Percentiles rank a stretch among this genome's conserved stretches.
Conservation (phyloP, 2,888 invertebrate genomes). For the Aphidoletes aphidimyza region DNA sequence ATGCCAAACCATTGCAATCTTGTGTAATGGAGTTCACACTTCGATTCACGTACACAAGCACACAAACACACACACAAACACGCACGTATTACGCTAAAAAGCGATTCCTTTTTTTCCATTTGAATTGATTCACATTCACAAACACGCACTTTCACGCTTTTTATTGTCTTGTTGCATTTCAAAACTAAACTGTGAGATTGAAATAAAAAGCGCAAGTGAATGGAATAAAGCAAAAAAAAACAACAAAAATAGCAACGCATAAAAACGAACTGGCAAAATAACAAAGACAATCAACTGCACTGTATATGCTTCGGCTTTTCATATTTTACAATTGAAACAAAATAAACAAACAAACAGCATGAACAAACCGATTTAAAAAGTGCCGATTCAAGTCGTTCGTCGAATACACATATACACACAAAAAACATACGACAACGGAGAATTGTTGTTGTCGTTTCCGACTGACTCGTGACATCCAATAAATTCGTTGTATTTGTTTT, state of each 20-base stretch:
- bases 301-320: constrained; percentile 8
- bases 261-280: background rate
- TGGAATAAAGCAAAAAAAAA: background rate
- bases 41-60: no score
- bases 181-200: background rate
- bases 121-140: background rate
- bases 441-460: background rate
- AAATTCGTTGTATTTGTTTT: background rate
- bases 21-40: no score
- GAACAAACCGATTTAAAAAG: constrained; percentile 28
- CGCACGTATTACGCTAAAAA: background rate
- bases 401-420: no score
- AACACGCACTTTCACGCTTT: constrained; percentile 18
- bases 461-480: background rate
- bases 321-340: constrained; percentile 43
- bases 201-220: background rate
- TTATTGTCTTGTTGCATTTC: constrained; percentile 1
- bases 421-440: no score
- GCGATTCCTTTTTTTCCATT: background rate
- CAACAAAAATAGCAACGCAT: no score
- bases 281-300: background rate
- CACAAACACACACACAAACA: no score
- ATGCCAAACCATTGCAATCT: no score
- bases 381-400: background rate
- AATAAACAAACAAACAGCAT: constrained; percentile 37